These are phyloP conservation scores for Patagioenas fasciata DNA, from an alignment of 2,113 vertebrate species.

Conservation along the genomic window DNA sequence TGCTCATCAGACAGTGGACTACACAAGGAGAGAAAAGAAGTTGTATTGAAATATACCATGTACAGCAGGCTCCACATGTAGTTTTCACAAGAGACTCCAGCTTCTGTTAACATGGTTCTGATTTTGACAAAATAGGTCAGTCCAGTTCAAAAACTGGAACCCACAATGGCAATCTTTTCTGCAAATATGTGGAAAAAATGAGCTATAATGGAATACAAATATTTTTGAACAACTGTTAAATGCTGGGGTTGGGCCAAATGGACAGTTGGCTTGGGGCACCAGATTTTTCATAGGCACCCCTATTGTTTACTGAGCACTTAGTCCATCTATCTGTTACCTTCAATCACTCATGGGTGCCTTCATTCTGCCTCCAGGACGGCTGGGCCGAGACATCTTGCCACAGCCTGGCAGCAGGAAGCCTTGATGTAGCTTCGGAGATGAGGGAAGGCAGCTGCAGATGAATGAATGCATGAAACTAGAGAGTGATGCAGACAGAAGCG, in stretches of 20 bases:
- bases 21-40: background rate
- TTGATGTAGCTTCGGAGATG: conserved; percentile 8
- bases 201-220: background rate
- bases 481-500: background rate
- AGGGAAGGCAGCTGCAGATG: conserved; percentile 51
- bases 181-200: conserved; percentile 13
- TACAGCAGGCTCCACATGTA: background rate
- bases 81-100: background rate
- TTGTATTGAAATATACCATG: background rate
- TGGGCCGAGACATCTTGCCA: background rate
- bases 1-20: background rate
- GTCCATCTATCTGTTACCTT: conserved; percentile 61
- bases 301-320: conserved; percentile 39
- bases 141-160: conserved; percentile 17
- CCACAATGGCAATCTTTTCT: background rate
- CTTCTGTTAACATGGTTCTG: background rate
- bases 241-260: conserved; percentile 35
- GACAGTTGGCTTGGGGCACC: conserved; percentile 26
- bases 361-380: background rate
- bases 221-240: conserved; percentile 51
- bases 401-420: conserved; percentile 30
- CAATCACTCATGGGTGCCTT: conserved; percentile 46
- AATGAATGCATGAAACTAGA: conserved; percentile 37
- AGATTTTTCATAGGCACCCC: background rate
- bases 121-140: conserved; percentile 16